Evolutionary conservation across 2,797 vertebrate species (phyloP).

Genomic region (Squalus acanthias): DNA sequence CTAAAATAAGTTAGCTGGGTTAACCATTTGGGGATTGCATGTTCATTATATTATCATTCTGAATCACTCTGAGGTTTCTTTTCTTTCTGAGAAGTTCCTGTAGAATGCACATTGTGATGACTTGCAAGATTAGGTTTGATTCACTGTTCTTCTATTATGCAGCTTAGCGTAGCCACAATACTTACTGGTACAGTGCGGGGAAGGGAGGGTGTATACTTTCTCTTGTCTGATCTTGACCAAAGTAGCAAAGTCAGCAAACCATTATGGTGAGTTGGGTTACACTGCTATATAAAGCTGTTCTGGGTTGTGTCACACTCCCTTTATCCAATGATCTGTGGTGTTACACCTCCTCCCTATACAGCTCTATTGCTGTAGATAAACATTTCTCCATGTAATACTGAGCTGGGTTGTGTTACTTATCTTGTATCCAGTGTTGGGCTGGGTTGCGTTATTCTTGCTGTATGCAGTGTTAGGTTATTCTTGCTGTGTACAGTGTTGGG

Average conservation of each 20-base stretch:
- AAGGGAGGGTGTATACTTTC: too few species aligned
- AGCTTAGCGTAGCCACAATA: background rate
- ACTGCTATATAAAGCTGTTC: background rate
- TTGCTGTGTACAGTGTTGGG: background rate
- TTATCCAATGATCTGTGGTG: too few species aligned
- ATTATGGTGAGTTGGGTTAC: background rate
- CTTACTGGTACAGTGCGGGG: too few species aligned
- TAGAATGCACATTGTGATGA: background rate
- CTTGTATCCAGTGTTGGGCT: background rate
- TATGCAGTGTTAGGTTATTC: background rate
- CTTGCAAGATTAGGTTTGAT: background rate
- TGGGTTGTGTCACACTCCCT: background rate
- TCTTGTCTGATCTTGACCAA: too few species aligned
- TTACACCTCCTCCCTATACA: too few species aligned
- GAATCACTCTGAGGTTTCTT: background rate
- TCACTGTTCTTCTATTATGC: background rate
- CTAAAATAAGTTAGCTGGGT: background rate
- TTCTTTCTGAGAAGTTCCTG: background rate
- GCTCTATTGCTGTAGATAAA: background rate
- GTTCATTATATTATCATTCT: background rate
- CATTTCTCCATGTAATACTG: background rate
- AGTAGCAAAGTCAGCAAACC: background rate
- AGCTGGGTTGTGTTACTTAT: background rate
- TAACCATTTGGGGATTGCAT: background rate
- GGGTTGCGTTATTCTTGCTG: too few species aligned